Percentiles rank a stretch among this genome's conserved stretches.
Evolutionary conservation across 2,888 invertebrate genomes (phyloP).

Genomic region (Augiades crinisus): DNA sequence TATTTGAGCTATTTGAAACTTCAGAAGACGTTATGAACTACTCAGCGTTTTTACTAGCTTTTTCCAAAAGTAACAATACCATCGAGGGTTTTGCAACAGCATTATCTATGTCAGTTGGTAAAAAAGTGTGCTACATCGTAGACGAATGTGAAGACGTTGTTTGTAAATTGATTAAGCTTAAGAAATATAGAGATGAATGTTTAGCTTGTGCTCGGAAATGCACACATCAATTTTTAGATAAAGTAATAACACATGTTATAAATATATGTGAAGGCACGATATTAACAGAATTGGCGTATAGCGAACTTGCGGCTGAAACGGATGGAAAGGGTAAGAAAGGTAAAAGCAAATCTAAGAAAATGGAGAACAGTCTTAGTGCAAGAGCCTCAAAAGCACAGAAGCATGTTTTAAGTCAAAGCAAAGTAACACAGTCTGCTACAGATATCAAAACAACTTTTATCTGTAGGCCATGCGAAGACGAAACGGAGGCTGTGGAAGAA

Average conservation of each 20-base stretch:
- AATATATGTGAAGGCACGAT: constrained; percentile 58
- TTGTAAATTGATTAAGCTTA: constrained; percentile 57
- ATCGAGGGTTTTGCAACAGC: constrained; percentile 81
- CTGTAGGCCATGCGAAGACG: constrained; percentile 60
- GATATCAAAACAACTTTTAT: constrained; percentile 57
- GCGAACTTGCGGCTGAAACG: constrained; percentile 40
- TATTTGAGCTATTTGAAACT: constrained; percentile 80
- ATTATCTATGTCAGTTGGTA: constrained; percentile 79
- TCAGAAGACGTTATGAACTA: constrained; percentile 78
- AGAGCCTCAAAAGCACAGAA: constrained; percentile 47
- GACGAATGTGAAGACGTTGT: constrained; percentile 74
- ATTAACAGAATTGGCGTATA: constrained; percentile 57
- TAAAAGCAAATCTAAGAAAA: constrained; percentile 47
- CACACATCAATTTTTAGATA: constrained; percentile 53
- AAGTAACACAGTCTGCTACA: constrained; percentile 47
- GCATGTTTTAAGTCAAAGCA: constrained; percentile 39
- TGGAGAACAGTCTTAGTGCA: constrained; percentile 51
- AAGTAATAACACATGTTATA: constrained; percentile 52
- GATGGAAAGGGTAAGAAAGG: constrained; percentile 56
- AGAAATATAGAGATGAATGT: constrained; percentile 60
- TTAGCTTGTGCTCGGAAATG: constrained; percentile 59
- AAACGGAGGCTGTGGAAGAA: constrained; percentile 39
- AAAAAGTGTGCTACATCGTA: constrained; percentile 68
- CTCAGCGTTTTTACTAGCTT: constrained; percentile 82
- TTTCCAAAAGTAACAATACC: constrained; percentile 81